Percentiles rank a stretch among this genome's conserved stretches.
phyloP scores from a whole-genome alignment of 2,888 invertebrate genomes.

The Harmothoe impar region DNA sequence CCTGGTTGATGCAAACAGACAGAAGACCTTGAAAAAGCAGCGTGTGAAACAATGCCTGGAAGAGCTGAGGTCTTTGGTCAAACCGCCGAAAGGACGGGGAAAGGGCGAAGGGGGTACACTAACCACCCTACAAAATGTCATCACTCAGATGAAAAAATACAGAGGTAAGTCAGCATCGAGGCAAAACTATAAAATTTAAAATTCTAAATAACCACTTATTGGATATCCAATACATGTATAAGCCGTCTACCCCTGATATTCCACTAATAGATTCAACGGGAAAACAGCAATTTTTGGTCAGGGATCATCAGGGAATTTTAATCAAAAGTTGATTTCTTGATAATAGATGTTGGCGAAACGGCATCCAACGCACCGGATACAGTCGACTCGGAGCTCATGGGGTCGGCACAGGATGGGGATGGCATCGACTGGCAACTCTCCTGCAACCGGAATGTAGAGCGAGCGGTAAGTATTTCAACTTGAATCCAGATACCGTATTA shows the following conservation, averaged over 20 bases:
- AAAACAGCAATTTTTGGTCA: no score
- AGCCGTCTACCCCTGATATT: no score
- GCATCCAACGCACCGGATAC: not conserved
- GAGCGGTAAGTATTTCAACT: not conserved
- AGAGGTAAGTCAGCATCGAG: not conserved
- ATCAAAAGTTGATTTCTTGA: no score
- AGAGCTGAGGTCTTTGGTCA: slow-evolving; percentile 1
- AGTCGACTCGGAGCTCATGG: not conserved
- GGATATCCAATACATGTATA: no score
- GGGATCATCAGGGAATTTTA: no score
- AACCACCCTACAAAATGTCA: slow-evolving; percentile 21
- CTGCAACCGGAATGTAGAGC: not conserved
- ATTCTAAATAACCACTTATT: no score
- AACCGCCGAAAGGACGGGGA: not conserved
- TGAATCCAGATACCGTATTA: no score
- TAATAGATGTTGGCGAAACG: not conserved
- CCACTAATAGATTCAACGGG: no score
- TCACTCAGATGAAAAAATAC: slow-evolving; percentile 48
- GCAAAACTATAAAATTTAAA: no score
- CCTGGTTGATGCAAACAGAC: not conserved
- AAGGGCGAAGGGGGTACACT: slow-evolving; percentile 10
- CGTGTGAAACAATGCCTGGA: slow-evolving; percentile 33
- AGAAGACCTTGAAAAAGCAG: slow-evolving; percentile 31
- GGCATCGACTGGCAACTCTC: not conserved
- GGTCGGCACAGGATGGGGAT: not conserved